These are phyloP conservation scores for Ochlodes sylvanus DNA, from an alignment of 2,888 invertebrate species.

Conservation along the genomic window DNA sequence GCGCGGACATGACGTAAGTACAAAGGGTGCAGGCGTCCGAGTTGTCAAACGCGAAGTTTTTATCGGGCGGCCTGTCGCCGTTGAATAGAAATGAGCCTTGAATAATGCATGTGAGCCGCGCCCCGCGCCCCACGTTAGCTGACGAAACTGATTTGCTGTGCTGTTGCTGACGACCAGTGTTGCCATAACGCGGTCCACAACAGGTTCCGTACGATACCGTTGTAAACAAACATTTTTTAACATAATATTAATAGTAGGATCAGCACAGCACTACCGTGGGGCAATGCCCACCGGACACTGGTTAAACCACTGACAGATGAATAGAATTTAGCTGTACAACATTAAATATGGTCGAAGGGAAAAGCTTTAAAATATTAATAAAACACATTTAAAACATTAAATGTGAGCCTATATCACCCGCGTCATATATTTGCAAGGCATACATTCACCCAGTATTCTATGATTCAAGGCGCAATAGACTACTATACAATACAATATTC, in stretches of 20 bases:
- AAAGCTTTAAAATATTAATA: too few species aligned
- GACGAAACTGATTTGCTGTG: slow-evolving; percentile 69
- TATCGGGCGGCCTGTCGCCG: slow-evolving; percentile 80
- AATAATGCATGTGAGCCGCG: slow-evolving; percentile 77
- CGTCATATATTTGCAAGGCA: too few species aligned
- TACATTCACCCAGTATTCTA: too few species aligned
- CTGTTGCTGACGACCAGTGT: slow-evolving; percentile 45
- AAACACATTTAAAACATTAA: too few species aligned
- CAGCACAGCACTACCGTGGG: slow-evolving; percentile 3
- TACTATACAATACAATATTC: too few species aligned
- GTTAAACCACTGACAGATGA: background rate
- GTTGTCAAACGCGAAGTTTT: slow-evolving; percentile 84
- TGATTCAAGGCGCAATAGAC: too few species aligned
- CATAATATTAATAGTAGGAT: slow-evolving; percentile 30
- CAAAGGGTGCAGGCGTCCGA: slow-evolving; percentile 82
- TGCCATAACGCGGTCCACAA: slow-evolving; percentile 46
- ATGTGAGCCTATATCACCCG: too few species aligned
- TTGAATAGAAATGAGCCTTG: slow-evolving; percentile 83
- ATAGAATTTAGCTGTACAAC: background rate
- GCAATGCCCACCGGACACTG: slow-evolving; percentile 12
- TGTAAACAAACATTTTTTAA: slow-evolving; percentile 42
- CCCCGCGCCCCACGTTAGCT: slow-evolving; percentile 47
- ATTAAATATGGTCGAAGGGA: background rate
- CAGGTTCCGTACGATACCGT: slow-evolving; percentile 49
- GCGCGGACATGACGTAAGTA: slow-evolving; percentile 73